Evolutionary conservation across 1,140 invertebrate genomes (phyloP).

Genomic region (Drosophila ogumai): DNA sequence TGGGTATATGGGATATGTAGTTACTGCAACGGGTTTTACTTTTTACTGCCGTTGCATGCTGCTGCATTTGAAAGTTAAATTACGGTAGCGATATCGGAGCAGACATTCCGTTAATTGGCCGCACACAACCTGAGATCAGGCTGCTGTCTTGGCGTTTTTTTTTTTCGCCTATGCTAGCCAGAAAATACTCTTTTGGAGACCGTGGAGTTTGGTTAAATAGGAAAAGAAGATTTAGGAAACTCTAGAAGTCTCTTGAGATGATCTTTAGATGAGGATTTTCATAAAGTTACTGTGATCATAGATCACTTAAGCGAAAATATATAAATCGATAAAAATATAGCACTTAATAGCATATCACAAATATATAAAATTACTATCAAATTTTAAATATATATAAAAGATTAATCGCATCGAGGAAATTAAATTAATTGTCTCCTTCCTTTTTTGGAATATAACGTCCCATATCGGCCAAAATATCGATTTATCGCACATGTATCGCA

Average conservation of each 20-base stretch:
- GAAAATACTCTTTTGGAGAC: conserved; percentile 19
- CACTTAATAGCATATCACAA: too few species aligned
- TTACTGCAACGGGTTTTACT: conserved; percentile 47
- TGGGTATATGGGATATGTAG: conserved; percentile 36
- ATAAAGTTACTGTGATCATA: background rate
- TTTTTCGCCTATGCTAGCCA: background rate
- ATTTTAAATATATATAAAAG: too few species aligned
- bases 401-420: too few species aligned
- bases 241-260: background rate
- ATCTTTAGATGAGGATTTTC: background rate
- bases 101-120: conserved; percentile 75
- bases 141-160: conserved; percentile 27
- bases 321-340: too few species aligned
- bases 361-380: too few species aligned
- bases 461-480: too few species aligned
- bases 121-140: conserved; percentile 64
- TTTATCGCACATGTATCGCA: too few species aligned
- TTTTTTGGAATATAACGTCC: too few species aligned
- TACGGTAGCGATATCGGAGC: conserved; percentile 53
- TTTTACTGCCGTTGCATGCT: conserved; percentile 30
- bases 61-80: conserved; percentile 77
- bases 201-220: too few species aligned
- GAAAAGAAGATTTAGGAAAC: background rate
- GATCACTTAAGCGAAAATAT: too few species aligned
- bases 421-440: too few species aligned